phyloP scores from a whole-genome alignment of 2,797 vertebrate species.

The Luscinia megarhynchos region DNA sequence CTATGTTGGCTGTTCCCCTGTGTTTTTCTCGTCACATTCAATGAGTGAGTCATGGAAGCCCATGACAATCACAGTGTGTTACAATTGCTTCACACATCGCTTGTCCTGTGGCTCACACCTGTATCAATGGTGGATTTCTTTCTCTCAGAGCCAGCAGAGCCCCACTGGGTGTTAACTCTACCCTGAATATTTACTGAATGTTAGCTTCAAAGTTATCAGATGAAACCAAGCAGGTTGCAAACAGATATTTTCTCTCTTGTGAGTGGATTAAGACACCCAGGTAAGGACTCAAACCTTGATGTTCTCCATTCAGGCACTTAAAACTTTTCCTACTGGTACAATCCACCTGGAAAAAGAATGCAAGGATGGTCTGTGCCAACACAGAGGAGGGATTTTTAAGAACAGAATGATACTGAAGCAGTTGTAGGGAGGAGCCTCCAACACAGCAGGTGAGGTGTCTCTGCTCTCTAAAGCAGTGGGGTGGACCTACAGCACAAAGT shows the following conservation, averaged over 20 bases:
- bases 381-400: neutral
- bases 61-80: neutral
- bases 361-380: neutral
- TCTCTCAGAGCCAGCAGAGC: neutral
- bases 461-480: neutral
- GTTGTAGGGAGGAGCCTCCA: neutral
- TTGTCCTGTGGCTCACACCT: neutral
- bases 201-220: neutral
- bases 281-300: neutral
- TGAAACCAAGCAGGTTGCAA: neutral
- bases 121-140: neutral
- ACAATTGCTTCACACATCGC: neutral
- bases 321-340: neutral
- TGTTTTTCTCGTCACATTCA: neutral
- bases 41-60: neutral
- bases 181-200: neutral
- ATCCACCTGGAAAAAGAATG: neutral
- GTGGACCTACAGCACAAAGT: rapidly evolving
- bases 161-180: neutral
- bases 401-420: neutral
- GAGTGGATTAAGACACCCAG: neutral
- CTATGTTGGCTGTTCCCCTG: neutral
- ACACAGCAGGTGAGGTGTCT: rapidly evolving
- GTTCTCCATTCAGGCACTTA: neutral
- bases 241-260: neutral